Evolutionary conservation across 2,797 vertebrate species (phyloP).

Genomic region (Knipowitschia caucasica): DNA sequence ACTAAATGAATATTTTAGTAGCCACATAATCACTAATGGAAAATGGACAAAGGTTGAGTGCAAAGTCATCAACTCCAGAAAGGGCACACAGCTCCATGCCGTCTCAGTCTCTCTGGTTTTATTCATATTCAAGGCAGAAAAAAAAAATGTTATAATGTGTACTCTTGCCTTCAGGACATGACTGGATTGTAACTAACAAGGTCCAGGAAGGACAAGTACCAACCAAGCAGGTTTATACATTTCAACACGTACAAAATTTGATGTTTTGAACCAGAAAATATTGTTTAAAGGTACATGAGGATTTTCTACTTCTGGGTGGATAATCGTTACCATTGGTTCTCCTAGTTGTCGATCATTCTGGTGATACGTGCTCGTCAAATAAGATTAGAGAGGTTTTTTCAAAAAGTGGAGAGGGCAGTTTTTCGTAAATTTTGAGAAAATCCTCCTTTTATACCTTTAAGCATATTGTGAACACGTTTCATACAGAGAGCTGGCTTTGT

Average conservation of each 20-base stretch:
- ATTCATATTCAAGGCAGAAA: background rate
- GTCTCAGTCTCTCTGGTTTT: background rate
- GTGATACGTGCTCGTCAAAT: too few relatives aligned
- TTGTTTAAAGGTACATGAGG: too few relatives aligned
- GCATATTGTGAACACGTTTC: too few relatives aligned
- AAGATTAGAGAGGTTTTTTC: too few relatives aligned
- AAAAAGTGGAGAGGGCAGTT: too few relatives aligned
- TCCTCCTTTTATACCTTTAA: too few relatives aligned
- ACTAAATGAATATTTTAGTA: conserved; percentile 61
- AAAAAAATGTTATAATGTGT: background rate
- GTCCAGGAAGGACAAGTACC: background rate
- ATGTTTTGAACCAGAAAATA: background rate
- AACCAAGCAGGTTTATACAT: background rate
- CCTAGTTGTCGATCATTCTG: too few relatives aligned
- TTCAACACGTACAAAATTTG: background rate
- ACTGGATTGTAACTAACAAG: background rate
- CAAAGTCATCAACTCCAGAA: conserved; percentile 51
- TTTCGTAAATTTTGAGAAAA: too few relatives aligned
- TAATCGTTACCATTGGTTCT: too few relatives aligned
- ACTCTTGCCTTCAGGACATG: background rate
- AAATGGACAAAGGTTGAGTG: conserved; percentile 52
- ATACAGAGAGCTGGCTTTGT: too few relatives aligned
- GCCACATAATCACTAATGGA: conserved; percentile 56
- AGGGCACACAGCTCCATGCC: conserved; percentile 10
- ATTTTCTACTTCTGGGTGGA: too few relatives aligned